Evolutionary conservation across 2,888 invertebrate species (phyloP), one percentile per base, ranked within the genome.

Genomic region (Scaptodrosophila latifasciaeformis): DNA sequence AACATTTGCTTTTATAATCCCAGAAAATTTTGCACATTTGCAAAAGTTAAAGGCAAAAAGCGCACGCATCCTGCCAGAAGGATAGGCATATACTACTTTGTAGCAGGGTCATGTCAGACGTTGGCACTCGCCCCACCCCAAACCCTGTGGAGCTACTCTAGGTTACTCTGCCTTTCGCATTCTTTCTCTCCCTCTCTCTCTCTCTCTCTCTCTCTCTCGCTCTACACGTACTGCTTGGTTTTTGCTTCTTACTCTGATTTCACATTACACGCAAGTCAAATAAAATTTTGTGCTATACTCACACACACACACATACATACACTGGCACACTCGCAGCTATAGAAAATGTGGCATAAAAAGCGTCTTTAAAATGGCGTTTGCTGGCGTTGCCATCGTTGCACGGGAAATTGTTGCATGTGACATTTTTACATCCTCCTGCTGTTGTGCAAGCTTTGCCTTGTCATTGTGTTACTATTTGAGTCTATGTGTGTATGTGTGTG

Each of bases 371-470:
- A 75, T 75, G 63, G 59, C 31, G 10, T n/a, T 17, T 9, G 37
- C 9, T 37, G 37, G 70, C 24, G 21, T 40, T 12, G 31, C 31
- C 21, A 12, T 21, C 43, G 49, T 42, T 50, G 50, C 50, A 63
- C 68, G 57, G 71, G 67, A 75, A 75, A 78, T 78, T 75, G 74
- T 75, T 75, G 74, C 79, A 68, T 75, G 68, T 75, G 74, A 78
- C 79, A 75, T 78, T 65, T 68, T 61, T 58, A 58, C 48, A 47
- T 49, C 55, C 44, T 51, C 48, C 31, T 51, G 31, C 31, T 30
- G 59, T 34, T 65, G 59, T 67, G 70, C 55, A 59, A 51, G 59
- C 60, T 66, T 66, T 74, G 67, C 61, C 65, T 62, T 74, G 58
- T 57, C 47, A 60, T 51, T 54, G 48, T 30, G 9, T n/a, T n/a